Conservation (phyloP, 1,140 invertebrate species). For the Trinorchestia longiramus region DNA sequence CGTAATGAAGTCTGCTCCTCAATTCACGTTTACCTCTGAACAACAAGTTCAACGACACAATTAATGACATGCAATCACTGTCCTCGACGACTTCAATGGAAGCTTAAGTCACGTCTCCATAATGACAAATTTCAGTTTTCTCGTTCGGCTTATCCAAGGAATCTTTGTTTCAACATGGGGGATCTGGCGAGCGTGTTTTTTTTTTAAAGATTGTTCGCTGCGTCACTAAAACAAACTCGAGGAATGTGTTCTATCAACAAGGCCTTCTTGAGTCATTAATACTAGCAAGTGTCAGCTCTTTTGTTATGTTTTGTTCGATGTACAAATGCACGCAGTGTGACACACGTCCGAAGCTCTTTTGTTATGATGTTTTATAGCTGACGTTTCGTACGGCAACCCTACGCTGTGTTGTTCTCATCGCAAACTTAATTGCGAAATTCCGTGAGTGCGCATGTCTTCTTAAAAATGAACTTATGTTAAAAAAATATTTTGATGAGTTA, state of each 20-base stretch:
- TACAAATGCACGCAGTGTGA: too few species aligned
- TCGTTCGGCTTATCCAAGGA: background rate
- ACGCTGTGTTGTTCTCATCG: too few species aligned
- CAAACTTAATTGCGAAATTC: too few species aligned
- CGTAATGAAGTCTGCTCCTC: background rate
- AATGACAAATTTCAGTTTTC: background rate
- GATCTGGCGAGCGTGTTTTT: background rate
- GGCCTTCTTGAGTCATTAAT: background rate
- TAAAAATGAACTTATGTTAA: too few species aligned
- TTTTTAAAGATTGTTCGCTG: background rate
- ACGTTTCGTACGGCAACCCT: too few species aligned
- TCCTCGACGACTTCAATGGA: background rate
- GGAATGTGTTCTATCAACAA: too few species aligned
- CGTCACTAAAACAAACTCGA: background rate
- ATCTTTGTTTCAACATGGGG: background rate
- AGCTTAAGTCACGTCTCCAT: background rate
- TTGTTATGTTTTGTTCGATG: background rate
- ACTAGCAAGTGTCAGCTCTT: background rate
- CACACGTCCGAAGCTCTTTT: too few species aligned
- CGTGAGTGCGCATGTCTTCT: too few species aligned
- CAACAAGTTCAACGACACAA: too few species aligned
- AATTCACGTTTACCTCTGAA: too few species aligned
- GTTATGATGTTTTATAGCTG: too few species aligned
- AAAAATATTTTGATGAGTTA: background rate
- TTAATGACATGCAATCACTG: too few species aligned